Conservation (phyloP, 2,797 vertebrate species). For the Discoglossus pictus region DNA sequence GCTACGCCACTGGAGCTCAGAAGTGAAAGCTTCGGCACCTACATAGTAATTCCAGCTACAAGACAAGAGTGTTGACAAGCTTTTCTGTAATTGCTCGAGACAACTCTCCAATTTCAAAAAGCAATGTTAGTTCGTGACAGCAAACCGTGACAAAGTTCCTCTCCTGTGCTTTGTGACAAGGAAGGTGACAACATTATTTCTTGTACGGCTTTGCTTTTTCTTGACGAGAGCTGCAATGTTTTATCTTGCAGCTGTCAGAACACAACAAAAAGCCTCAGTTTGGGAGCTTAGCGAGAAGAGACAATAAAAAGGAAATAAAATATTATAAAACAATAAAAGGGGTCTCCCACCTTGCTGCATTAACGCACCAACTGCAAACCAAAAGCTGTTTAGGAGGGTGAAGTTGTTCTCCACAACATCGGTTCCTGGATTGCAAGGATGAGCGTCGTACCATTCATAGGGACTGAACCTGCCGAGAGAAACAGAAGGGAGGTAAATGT, state of each 20-base stretch:
- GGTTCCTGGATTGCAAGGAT: constrained; percentile 94
- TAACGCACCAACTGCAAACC: constrained; percentile 95
- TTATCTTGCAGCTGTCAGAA: constrained; percentile 47
- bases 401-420: constrained; percentile 98
- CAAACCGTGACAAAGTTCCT: constrained; percentile 65
- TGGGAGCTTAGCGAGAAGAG: background rate
- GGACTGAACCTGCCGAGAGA: constrained; percentile 87
- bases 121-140: constrained; percentile 71
- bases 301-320: background rate
- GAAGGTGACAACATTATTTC: constrained; percentile 71
- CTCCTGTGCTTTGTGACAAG: constrained; percentile 57
- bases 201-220: constrained; percentile 66
- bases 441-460: constrained; percentile 96
- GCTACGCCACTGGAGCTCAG: background rate
- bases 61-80: constrained; percentile 32
- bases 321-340: constrained; percentile 39
- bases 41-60: background rate
- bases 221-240: constrained; percentile 68
- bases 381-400: constrained; percentile 97
- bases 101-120: constrained; percentile 60
- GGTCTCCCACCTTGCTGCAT: constrained; percentile 88
- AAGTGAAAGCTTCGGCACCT: background rate
- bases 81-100: constrained; percentile 62
- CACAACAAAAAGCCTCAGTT: constrained; percentile 11
- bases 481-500: background rate